These are phyloP conservation scores for Mayetiola destructor DNA, from an alignment of 2,888 invertebrate species.

Conservation along the genomic window DNA sequence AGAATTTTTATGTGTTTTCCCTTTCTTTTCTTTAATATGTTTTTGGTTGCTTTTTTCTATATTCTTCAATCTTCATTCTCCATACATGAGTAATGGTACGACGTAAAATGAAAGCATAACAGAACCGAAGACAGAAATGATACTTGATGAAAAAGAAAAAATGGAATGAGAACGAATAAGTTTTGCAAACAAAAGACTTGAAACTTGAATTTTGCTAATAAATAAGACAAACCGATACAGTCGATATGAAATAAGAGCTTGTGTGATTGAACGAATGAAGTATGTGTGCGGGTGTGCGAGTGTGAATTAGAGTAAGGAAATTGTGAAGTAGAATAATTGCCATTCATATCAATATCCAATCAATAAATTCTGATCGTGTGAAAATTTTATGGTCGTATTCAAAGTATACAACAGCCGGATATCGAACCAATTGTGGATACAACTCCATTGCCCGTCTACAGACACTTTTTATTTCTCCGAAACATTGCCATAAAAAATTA, in stretches of 20 bases:
- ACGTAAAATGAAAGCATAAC: too few species aligned
- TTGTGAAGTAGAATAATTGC: slow-evolving; percentile 3
- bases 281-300: too few species aligned
- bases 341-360: slow-evolving; percentile 10
- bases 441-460: not conserved
- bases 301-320: too few species aligned
- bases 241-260: slow-evolving; percentile 5
- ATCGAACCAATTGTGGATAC: not conserved
- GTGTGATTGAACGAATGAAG: too few species aligned
- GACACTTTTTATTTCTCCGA: not conserved
- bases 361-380: not conserved
- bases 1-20: slow-evolving; percentile 8
- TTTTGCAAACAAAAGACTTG: too few species aligned
- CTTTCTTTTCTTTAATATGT: too few species aligned
- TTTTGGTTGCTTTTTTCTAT: too few species aligned
- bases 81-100: too few species aligned
- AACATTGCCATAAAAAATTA: slow-evolving; percentile 11
- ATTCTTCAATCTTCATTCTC: too few species aligned
- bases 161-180: too few species aligned
- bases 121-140: too few species aligned
- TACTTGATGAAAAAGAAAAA: too few species aligned
- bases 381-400: not conserved
- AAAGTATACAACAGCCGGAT: not conserved
- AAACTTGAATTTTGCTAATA: slow-evolving; percentile 12
- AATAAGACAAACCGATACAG: slow-evolving; percentile 3